Evolutionary conservation across 2,797 vertebrate species (phyloP).

Genomic region (Spondyliosoma cantharus): DNA sequence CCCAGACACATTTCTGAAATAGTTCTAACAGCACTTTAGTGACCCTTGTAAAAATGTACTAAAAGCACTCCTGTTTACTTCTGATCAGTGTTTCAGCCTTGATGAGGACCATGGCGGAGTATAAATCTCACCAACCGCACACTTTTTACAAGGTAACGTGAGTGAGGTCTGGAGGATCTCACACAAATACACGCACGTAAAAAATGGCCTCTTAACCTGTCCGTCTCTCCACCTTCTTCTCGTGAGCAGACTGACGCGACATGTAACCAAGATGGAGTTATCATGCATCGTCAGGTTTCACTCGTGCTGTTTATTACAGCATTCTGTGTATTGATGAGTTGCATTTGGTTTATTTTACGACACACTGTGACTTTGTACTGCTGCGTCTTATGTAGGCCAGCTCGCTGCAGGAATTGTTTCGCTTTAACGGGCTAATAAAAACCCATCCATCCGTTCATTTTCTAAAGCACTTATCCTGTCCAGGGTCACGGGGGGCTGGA

Average conservation of each 20-base stretch:
- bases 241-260: constrained; percentile 11
- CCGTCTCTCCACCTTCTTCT: constrained; percentile 5
- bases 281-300: background rate
- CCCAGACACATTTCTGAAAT: constrained; percentile 76
- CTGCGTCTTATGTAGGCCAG: constrained; percentile 6
- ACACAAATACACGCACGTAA: constrained; percentile 8
- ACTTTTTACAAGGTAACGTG: constrained; percentile 77
- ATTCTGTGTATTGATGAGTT: constrained; percentile 2
- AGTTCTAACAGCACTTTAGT: constrained; percentile 73
- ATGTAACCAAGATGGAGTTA: constrained; percentile 50
- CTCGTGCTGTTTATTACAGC: constrained; percentile 1
- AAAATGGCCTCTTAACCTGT: constrained; percentile 33
- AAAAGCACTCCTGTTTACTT: constrained; percentile 76
- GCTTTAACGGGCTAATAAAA: constrained; percentile 60
- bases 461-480: constrained; percentile 39
- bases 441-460: constrained; percentile 35
- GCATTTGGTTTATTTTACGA: constrained; percentile 31
- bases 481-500: constrained; percentile 30
- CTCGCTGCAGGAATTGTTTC: constrained; percentile 30
- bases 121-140: constrained; percentile 69
- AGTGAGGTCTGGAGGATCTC: constrained; percentile 64
- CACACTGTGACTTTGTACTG: constrained; percentile 1
- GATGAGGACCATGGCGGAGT: constrained; percentile 58
- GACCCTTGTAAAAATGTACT: constrained; percentile 75
- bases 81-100: constrained; percentile 68